Percentiles rank a stretch among this genome's conserved stretches.
phyloP scores from a whole-genome alignment of 2,113 vertebrate species.

The Rhinopithecus roxellana region DNA sequence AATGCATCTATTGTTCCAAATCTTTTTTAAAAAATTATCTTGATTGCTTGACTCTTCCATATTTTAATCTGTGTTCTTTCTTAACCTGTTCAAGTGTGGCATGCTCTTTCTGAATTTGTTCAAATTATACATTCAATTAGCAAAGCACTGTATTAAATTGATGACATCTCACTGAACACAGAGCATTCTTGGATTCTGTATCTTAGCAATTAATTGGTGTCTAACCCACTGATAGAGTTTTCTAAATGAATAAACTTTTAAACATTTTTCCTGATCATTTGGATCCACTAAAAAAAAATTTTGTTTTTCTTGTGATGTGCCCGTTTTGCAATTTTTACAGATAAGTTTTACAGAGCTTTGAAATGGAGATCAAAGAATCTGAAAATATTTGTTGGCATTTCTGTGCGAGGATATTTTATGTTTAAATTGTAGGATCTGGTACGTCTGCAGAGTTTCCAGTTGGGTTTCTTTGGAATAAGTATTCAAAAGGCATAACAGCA shows the following conservation, averaged over 20 bases:
- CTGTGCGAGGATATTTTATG: neutral
- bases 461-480: neutral
- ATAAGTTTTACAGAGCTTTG: neutral
- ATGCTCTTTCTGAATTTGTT: constrained; percentile 44
- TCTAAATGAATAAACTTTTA: constrained; percentile 29
- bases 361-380: neutral
- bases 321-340: neutral
- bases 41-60: neutral
- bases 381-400: neutral
- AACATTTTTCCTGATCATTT: neutral
- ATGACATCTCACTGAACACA: constrained; percentile 47
- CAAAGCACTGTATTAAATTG: neutral
- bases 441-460: neutral
- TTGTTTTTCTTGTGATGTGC: neutral
- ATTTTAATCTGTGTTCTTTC: constrained; percentile 25
- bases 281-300: neutral
- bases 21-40: neutral
- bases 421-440: neutral
- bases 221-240: neutral
- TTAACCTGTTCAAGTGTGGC: constrained; percentile 39
- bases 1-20: neutral
- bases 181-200: constrained; percentile 25
- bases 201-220: constrained; percentile 62
- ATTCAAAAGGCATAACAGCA: neutral
- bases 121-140: constrained; percentile 47